Evolutionary conservation across 64 coral and sea anemone species (phyloP).

Genomic region (Pocillopora verrucosa): DNA sequence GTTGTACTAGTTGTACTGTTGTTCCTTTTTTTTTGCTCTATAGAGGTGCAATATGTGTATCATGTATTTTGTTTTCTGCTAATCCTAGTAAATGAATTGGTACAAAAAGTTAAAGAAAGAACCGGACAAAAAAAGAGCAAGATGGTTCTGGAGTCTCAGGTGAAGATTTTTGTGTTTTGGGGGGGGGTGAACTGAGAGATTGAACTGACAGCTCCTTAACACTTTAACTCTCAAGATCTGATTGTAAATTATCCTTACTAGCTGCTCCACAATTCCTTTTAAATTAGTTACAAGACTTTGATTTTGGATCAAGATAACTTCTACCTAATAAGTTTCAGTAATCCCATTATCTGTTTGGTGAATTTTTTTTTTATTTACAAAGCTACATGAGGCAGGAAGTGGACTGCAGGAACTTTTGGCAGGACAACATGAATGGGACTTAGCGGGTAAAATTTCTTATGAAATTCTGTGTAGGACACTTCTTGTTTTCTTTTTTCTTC

Average conservation of each 20-base stretch:
- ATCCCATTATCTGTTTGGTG: not conserved
- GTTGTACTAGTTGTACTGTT: not conserved
- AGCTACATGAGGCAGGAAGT: conserved; percentile 29
- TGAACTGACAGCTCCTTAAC: too few species aligned
- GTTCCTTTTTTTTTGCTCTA: not conserved
- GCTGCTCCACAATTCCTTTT: too few species aligned
- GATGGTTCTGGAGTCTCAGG: conserved; percentile 22
- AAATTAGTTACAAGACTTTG: too few species aligned
- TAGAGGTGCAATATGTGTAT: not conserved
- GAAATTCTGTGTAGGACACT: not conserved
- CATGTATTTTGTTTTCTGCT: not conserved
- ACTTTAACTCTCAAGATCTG: too few species aligned
- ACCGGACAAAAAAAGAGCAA: conserved; percentile 64
- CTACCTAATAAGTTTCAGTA: too few species aligned
- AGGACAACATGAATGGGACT: conserved; percentile 59
- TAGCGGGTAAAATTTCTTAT: conserved; percentile 44
- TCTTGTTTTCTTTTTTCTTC: too few species aligned
- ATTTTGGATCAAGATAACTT: too few species aligned
- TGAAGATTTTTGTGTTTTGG: not conserved
- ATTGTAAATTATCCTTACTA: too few species aligned
- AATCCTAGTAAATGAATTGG: conserved; percentile 89
- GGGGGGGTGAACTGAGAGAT: too few species aligned
- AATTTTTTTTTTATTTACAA: not conserved
- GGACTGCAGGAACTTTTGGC: conserved; percentile 59
- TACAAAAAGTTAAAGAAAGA: conserved; percentile 90